Percentiles rank a stretch among this genome's conserved stretches.
These are phyloP conservation scores for Mamestra brassicae DNA, from an alignment of 2,888 invertebrate species.

Conservation along the genomic window DNA sequence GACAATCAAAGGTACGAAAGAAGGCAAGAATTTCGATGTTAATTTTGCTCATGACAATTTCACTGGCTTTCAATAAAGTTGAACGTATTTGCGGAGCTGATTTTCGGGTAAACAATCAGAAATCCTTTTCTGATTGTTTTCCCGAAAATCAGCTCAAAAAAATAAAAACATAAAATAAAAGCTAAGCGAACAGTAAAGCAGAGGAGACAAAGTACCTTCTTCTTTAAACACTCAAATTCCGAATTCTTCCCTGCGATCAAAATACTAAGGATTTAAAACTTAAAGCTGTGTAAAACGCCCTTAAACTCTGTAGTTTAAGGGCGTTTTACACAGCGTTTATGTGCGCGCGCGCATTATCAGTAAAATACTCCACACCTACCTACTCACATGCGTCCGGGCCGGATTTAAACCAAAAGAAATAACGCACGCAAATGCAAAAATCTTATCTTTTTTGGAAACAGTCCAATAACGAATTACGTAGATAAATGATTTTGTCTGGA, in stretches of 20 bases:
- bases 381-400: conserved; percentile 7
- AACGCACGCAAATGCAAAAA: conserved; percentile 71
- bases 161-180: too few species aligned
- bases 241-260: too few species aligned
- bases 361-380: conserved; percentile 18
- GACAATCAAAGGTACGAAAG: not conserved
- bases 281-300: not conserved
- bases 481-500: conserved; percentile 51
- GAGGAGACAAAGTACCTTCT: too few species aligned
- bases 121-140: too few species aligned
- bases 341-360: conserved; percentile 4
- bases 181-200: too few species aligned
- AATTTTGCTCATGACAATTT: too few species aligned
- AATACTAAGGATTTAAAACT: not conserved
- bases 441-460: conserved; percentile 71
- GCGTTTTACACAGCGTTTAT: not conserved
- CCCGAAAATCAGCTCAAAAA: too few species aligned
- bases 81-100: too few species aligned
- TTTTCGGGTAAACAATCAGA: too few species aligned
- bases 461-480: conserved; percentile 73
- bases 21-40: not conserved
- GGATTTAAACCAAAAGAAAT: conserved; percentile 34
- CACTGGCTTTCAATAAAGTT: too few species aligned
- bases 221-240: not conserved
- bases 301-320: not conserved